Base-by-base conservation (phyloP, 1,140 invertebrate species). In the Sesamia nonagrioides region DNA sequence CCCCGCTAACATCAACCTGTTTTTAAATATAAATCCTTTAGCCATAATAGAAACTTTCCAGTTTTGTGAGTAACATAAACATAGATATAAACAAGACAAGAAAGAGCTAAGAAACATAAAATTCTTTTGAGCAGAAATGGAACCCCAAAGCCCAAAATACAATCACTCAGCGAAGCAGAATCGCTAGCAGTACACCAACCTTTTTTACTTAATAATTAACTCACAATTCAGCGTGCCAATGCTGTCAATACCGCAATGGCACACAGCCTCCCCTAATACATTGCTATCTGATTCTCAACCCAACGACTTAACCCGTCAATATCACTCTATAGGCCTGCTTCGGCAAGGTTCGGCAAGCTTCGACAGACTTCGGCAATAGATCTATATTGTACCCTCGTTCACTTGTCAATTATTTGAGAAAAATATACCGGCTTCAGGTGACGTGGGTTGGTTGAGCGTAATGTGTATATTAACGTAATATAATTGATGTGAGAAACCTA, bases 331-430 rank as follows among this genome's bases (percentile, higher is more conserved):
- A n/a, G 42, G 6, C n/a, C 40, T 9, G 37, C 15, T 69, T 69
- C 66, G 66, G 66, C 21, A 48, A 50, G 42, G 21, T 50, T 33
- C 42, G 66, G 63, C 18, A 72, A 50, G 42, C 42, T 21, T 45
- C 63, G 63, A 18, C 7, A 11, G 50, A 42, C 66, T 50, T 48
- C 42, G 66, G 66, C 42, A 63, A 72, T 42, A 71, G 42, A 69
- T 69, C 42, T 73, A 21, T 52, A 56, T 69, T 45, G 58, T 82
- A 92, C 89, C 91, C 89, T 91, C 82, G 89, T 92, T 86, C 74
- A 35, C 75, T 86, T 92, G 91, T 92, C 91, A 92, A 92, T 92
- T 91, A 92, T 82, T 79, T 69, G 61, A 72, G 80, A 72, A 80
- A 81, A 83, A 81, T 83, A 83, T 68, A 77, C 66, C 52, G 78